Evolutionary conservation across 2,797 vertebrate species (phyloP).

Genomic region (Periparus ater): DNA sequence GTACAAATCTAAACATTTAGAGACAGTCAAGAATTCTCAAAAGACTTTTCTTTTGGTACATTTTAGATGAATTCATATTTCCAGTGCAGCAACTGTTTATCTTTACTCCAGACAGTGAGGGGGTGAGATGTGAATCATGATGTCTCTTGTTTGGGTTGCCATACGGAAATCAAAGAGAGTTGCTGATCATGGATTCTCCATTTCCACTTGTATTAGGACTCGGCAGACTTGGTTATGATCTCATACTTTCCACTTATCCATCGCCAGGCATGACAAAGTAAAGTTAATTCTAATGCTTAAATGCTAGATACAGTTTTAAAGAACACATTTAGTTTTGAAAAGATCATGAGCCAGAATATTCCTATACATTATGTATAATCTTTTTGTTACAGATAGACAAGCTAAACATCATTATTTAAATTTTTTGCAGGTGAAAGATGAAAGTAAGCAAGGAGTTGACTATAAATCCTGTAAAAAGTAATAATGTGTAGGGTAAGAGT

Average conservation of each 20-base stretch:
- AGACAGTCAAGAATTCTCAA: conserved; percentile 28
- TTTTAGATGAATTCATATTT: conserved; percentile 34
- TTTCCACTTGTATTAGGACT: not conserved
- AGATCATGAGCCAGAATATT: not conserved
- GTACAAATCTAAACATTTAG: conserved; percentile 58
- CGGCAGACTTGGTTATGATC: not conserved
- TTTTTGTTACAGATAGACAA: not conserved
- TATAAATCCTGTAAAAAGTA: not conserved
- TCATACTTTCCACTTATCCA: not conserved
- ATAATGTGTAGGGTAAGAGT: not conserved
- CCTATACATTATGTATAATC: too few relatives aligned
- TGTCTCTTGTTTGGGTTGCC: not conserved
- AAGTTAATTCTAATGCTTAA: not conserved
- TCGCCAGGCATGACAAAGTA: not conserved
- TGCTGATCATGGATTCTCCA: not conserved
- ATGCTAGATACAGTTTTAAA: not conserved
- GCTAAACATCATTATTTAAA: not conserved
- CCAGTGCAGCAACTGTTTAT: conserved; percentile 30
- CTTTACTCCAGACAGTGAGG: not conserved
- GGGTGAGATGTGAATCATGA: not conserved
- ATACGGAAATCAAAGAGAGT: not conserved
- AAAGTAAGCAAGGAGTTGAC: not conserved
- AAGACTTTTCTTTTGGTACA: conserved; percentile 9
- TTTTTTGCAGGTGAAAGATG: not conserved
- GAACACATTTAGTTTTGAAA: not conserved